phyloP scores from a whole-genome alignment of 2,888 invertebrate species.

The Mesoligia furuncula region DNA sequence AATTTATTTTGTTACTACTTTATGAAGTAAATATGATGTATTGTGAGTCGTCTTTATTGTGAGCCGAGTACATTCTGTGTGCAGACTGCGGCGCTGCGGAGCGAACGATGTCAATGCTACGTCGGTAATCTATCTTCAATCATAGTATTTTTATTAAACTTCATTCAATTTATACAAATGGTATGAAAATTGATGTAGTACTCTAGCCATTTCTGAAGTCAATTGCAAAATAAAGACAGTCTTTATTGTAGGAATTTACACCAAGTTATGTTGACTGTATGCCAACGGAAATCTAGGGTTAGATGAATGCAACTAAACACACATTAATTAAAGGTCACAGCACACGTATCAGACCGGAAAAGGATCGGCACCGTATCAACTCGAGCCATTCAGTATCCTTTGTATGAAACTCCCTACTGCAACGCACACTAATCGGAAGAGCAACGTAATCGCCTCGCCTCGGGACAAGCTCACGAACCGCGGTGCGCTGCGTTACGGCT shows the following conservation, averaged over 20 bases:
- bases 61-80: neutral
- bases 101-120: neutral
- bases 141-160: neutral
- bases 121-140: neutral
- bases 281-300: neutral
- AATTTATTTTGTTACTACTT: conserved; percentile 47
- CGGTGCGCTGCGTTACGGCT: no score
- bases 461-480: no score
- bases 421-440: no score
- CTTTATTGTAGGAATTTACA: conserved; percentile 15
- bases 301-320: neutral
- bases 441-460: no score
- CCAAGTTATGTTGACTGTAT: conserved; percentile 12
- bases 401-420: no score
- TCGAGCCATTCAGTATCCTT: no score
- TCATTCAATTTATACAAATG: conserved; percentile 6
- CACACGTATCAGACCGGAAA: no score
- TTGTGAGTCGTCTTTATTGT: conserved; percentile 13
- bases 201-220: conserved; percentile 28
- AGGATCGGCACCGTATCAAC: no score
- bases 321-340: neutral
- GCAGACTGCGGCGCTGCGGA: neutral
- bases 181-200: conserved; percentile 13
- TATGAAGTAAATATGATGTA: conserved; percentile 17
- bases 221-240: conserved; percentile 21